These are phyloP conservation scores for Odontamblyopus rebecca DNA, from an alignment of 2,797 vertebrate genomes.

Conservation along the genomic window DNA sequence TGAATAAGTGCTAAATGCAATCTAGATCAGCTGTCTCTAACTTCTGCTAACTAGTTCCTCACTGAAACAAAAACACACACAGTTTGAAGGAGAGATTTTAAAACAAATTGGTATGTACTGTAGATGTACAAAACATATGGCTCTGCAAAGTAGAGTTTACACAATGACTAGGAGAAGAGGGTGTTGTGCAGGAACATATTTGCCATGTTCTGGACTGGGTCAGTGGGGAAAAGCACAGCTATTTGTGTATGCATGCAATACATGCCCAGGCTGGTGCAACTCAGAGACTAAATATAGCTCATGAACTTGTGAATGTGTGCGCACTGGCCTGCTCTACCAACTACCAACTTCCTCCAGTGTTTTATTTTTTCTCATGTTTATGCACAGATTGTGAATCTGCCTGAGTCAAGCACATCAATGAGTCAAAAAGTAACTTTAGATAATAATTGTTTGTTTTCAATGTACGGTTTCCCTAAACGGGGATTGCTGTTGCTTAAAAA, in stretches of 20 bases:
- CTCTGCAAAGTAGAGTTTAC: too few species aligned
- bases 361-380: neutral
- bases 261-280: constrained; percentile 25
- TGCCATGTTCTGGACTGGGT: neutral
- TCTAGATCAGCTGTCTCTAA: neutral
- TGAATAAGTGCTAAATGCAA: neutral
- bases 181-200: too few species aligned
- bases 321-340: constrained; percentile 2
- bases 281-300: constrained; percentile 59
- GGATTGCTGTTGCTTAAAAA: too few species aligned
- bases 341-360: neutral
- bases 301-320: constrained; percentile 21
- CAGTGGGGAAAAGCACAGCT: neutral
- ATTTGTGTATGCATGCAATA: constrained; percentile 26
- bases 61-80: constrained; percentile 27
- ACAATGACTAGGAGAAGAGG: too few species aligned
- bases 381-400: neutral
- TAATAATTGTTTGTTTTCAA: too few species aligned
- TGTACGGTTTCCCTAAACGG: too few species aligned
- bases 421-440: too few species aligned
- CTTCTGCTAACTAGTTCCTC: neutral
- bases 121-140: too few species aligned
- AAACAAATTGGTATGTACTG: neutral
- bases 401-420: neutral
- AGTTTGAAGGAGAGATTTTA: constrained; percentile 2